Evolutionary conservation across 2,888 invertebrate species (phyloP), one percentile per base, ranked within the genome.

Genomic region (Phrixothrix hirtus): DNA sequence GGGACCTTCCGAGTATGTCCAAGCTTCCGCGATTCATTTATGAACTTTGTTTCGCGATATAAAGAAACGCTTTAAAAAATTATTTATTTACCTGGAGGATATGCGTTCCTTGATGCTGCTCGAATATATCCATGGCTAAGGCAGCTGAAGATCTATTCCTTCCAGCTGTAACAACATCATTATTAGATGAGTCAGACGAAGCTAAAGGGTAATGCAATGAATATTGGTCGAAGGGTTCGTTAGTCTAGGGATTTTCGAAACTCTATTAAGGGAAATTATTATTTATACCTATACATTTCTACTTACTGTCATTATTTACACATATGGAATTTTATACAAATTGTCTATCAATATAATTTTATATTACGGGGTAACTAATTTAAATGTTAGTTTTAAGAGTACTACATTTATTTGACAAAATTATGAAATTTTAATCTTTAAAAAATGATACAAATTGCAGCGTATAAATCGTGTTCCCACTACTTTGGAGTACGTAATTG

Each of bases 101-200:
- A 78, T 97, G 96, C 60, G 95, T 96, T 75, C 96, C 96, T 79
- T 96, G 95, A 76, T 95, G 95, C 75, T 93, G 92, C 77, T 96
- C 96, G 75, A 95, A 96, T 73, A 92, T 82, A 69, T 94, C 93
- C 81, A 92, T 83, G 57, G 92, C 89, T 62, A 89, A 80, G 41
- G 85, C 85, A 62, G 87, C 80, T 66, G 89, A 83, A 45, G 71
- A 61, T 75, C 92, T 81, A 66, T 77, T 78, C 73, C 92, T 83
- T 68, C 87, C 85, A 78, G 87, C 92, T 91, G 82, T 27, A 84
- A 85, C 75, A 81, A 77, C 62, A 60, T 57, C 45, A 57, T 51
- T 39, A 46, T 46, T 49, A 44, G 55, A 59, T 61, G 49, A 64
- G 55, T 64, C 62, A 65, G 53, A 38, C 47, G 42, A 53, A 35